Evolutionary conservation across 2,113 vertebrate genomes (phyloP).

Genomic region (Epinephelus cyanopodus): DNA sequence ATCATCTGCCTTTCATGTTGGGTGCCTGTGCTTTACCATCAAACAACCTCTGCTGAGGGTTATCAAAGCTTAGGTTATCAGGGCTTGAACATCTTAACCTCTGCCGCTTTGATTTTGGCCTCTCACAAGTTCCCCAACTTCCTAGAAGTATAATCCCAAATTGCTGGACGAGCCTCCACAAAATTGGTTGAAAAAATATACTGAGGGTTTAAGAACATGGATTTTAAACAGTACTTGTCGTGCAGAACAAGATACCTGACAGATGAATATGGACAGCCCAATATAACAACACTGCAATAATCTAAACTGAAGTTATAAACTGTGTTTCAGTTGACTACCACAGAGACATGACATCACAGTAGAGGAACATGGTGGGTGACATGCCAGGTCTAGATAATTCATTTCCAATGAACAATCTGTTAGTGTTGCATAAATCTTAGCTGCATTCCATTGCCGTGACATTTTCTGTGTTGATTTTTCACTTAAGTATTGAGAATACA

Average conservation of each 20-base stretch:
- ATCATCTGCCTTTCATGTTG: no score
- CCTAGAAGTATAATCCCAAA: not conserved
- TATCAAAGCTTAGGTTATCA: no score
- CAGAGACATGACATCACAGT: slow-evolving; percentile 20
- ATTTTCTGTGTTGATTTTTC: slow-evolving; percentile 1
- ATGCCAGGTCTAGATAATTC: slow-evolving; percentile 18
- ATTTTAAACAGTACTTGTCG: not conserved
- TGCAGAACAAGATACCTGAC: not conserved
- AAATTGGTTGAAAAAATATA: not conserved
- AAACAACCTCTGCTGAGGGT: no score
- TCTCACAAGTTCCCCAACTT: not conserved
- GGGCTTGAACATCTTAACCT: no score
- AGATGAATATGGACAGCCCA: not conserved
- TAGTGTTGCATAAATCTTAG: slow-evolving; percentile 11
- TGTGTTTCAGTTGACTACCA: not conserved
- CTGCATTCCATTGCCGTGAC: slow-evolving; percentile 38
- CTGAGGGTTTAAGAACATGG: not conserved
- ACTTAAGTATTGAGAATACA: not conserved
- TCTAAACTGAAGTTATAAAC: not conserved
- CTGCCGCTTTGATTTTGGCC: no score
- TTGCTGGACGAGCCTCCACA: not conserved
- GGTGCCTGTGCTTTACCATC: no score
- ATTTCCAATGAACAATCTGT: slow-evolving; percentile 36
- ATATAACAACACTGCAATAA: not conserved
- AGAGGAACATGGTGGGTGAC: slow-evolving; percentile 3